These are phyloP conservation scores for Lepus europaeus DNA, from an alignment of 2,113 vertebrate genomes.

Conservation along the genomic window DNA sequence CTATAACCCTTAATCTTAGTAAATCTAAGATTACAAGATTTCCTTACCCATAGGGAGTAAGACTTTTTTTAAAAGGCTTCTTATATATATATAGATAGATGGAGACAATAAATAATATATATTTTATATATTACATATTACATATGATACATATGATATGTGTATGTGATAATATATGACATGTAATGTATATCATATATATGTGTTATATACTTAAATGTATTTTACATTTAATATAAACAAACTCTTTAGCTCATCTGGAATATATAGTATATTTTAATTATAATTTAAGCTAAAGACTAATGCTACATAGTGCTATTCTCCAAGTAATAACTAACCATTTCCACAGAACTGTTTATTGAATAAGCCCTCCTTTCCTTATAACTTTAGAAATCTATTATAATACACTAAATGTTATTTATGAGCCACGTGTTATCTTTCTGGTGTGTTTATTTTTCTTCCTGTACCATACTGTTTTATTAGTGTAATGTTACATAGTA, in stretches of 20 bases:
- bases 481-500: neutral
- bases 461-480: neutral
- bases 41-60: neutral
- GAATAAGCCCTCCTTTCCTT: neutral
- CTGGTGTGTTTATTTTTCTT: constrained; percentile 23
- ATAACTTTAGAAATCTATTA: neutral
- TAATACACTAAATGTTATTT: neutral
- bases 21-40: neutral
- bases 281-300: neutral
- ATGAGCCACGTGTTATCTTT: neutral
- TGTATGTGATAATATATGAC: too few relatives aligned
- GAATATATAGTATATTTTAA: neutral
- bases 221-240: neutral
- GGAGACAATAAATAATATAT: too few relatives aligned
- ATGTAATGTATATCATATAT: too few relatives aligned
- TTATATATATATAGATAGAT: neutral
- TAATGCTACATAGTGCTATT: neutral
- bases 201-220: too few relatives aligned
- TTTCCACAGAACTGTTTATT: constrained; percentile 39
- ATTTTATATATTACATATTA: too few relatives aligned
- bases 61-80: neutral
- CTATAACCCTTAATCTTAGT: neutral
- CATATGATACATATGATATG: too few relatives aligned
- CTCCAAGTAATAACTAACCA: neutral
- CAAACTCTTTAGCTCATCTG: neutral